Evolutionary conservation across 2,113 vertebrate species (phyloP), one percentile per base, ranked within the genome.

Genomic region (Agelaius tricolor): DNA sequence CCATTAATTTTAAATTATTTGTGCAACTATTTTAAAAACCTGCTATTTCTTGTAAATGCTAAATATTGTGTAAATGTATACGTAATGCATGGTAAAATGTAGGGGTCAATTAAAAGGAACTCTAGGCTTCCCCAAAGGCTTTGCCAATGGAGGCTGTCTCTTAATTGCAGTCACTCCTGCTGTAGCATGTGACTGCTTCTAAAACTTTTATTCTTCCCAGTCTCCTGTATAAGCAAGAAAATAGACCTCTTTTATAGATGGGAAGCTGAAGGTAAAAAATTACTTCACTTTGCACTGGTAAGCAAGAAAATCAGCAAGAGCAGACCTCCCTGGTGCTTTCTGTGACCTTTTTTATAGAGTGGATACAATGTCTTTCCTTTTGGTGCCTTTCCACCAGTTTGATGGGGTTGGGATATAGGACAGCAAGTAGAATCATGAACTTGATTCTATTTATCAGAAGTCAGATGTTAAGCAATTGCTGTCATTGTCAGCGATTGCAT

Each of bases 11-110:
- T 24, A 28, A 54, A 37, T 52, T 68, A 44, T 61, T 54, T 46
- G 23, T 46, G 18, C 63, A 46, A 55, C 39, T 90, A 11, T 41
- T 90, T 92, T 31, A 93, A 96, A 94, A 96, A 26, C 21, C 44
- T 86, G 33, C 37, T 71, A 41, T 94, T 93, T 80, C 61, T 87
- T 59, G 5, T 94, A 97, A 93, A 68, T 63, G 22, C 49, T 74
- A 91, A 85, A n/a, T 69, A 75, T 43, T 80, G 46, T 39, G 27
- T 52, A 18, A 27, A 22, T 19, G 13, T 68, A 9, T 59, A 41
- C 6, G 23, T 41, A 92, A 93, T 43, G 68, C 66, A 62, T 22
- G 14, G 13, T 90, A 73, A 94, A 71, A 87, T 44, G 63, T 71
- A 91, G 85, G 49, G 37, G 68, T 63, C 57, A 33, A 28, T 47